phyloP scores from a whole-genome alignment of 2,888 invertebrate species.

The Agrochola macilenta region DNA sequence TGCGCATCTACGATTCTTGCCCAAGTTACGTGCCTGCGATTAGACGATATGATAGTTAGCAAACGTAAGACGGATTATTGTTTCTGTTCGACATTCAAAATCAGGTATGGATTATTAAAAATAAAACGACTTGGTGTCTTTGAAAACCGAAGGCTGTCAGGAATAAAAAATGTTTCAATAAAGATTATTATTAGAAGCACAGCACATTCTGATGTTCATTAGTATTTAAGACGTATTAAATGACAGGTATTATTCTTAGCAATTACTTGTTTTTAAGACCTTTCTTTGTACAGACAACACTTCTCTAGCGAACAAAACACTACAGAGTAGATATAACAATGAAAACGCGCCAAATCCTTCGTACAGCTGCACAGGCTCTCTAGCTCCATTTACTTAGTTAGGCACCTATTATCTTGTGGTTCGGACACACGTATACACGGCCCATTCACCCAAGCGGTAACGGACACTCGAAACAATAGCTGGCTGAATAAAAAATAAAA shows the following conservation, averaged over 20 bases:
- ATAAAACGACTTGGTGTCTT: background rate
- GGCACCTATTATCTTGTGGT: conserved; percentile 76
- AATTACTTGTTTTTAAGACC: background rate
- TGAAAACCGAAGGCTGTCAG: background rate
- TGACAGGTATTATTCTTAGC: background rate
- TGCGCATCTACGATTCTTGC: no score
- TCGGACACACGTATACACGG: conserved; percentile 70
- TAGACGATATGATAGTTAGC: background rate
- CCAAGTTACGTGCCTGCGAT: no score
- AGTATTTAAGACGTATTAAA: background rate
- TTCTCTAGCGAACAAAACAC: background rate
- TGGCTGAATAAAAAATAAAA: conserved; percentile 25
- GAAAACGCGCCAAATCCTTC: conserved; percentile 70
- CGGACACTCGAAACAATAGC: conserved; percentile 20
- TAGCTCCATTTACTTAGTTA: conserved; percentile 74
- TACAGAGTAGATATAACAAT: conserved; percentile 50
- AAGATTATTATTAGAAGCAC: background rate
- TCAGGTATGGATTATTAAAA: background rate
- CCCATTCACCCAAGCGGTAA: conserved; percentile 46
- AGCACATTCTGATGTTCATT: background rate
- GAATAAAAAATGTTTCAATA: background rate
- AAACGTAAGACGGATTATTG: background rate
- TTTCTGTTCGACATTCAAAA: conserved; percentile 7
- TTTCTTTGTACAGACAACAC: background rate
- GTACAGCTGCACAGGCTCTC: conserved; percentile 57